Base-by-base conservation (phyloP, 2,113 vertebrate species). In the Gallinago undulata region DNA sequence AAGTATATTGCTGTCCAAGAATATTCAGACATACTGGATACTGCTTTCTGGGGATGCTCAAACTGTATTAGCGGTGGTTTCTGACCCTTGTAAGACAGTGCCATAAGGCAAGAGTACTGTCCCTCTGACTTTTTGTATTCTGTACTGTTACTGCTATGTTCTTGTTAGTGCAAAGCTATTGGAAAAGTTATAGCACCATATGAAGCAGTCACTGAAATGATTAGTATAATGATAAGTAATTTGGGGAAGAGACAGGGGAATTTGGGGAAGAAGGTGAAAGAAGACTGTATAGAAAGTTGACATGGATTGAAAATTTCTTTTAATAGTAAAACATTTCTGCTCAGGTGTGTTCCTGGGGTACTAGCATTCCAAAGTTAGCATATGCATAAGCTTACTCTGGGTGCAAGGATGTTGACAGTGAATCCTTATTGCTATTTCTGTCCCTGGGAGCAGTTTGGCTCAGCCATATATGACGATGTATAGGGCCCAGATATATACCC, bases 1-100 rank as follows among this genome's bases (percentile, higher is more conserved):
- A 94, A 78, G 56, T 92, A 74, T 83, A 87, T 69, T 94, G 47
- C 89, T 79, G 17, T 89, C 63, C 51, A 89, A 81, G 66, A 94
- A 92, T 84, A 67, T 72, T 37, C 50, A 60, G 7, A 56, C n/a
- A 62, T 85, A 77, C 21, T 77, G 24, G 39, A 66, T 64, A 37
- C 41, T 76, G 48, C 39, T 55, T 84, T 82, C 55, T 43, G 47
- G 11, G 37, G 18, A 57, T 86, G 72, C 22, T 93, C 35, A 77
- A 60, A 48, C 33, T 68, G 3, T 75, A 22, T 55, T 45, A 87
- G 39, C 2, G 0, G 19, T 62, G 43, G 11, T 56, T 95, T 78
- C 70, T 47, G 41, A 68, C 39, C 63, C 48, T 43, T 86, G 14
- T 69, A 77, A 53, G 37, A 33, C 70, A 53, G 11, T 76, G 7